phyloP scores from a whole-genome alignment of 1,140 invertebrate genomes.

The Hydropsyche tenuis region DNA sequence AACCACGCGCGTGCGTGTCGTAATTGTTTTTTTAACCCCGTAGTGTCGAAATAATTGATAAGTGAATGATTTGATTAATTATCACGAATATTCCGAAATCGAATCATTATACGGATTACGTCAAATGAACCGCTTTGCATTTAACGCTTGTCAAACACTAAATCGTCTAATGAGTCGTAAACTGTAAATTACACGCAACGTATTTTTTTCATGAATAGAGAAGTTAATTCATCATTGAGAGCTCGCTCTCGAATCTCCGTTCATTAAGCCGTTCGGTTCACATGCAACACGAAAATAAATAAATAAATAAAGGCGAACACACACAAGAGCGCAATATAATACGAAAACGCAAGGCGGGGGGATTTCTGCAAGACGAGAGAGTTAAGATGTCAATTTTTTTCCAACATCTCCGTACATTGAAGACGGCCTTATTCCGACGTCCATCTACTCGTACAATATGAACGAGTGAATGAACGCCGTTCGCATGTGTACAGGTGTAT shows the following conservation, averaged over 20 bases:
- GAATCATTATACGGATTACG: no score
- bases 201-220: background rate
- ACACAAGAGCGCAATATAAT: no score
- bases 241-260: no score
- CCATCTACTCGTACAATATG: background rate
- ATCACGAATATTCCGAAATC: no score
- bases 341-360: background rate
- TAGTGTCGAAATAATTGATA: no score
- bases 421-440: background rate
- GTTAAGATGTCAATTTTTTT: conserved; percentile 31
- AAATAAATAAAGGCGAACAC: background rate
- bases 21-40: no score
- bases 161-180: conserved; percentile 2
- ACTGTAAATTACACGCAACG: conserved; percentile 11
- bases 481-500: conserved; percentile 38
- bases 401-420: background rate
- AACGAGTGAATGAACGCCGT: conserved; percentile 19
- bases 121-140: background rate
- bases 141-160: conserved; percentile 1
- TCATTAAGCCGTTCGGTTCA: conserved; percentile 22
- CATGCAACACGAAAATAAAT: background rate
- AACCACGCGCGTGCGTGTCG: background rate
- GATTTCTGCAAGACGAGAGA: conserved; percentile 25
- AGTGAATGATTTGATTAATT: no score
- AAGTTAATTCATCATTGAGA: conserved; percentile 17